A percentile compares a stretch with the other conserved stretches of the same genome.
Conservation (phyloP, 2,113 vertebrate genomes). For the Paralichthys olivaceus region DNA sequence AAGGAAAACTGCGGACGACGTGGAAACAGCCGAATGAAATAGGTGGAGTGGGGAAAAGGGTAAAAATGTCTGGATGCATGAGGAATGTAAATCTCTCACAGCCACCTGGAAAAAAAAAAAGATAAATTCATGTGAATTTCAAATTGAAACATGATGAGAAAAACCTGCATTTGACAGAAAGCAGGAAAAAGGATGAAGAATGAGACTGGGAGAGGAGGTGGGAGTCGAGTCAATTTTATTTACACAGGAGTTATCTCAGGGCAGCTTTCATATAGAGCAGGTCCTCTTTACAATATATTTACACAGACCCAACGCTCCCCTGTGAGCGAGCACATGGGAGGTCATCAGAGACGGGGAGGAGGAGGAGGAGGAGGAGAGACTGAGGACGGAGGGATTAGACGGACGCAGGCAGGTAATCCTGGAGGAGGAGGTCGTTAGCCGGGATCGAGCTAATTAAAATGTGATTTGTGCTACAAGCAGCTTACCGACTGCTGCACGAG, state of each 20-base stretch:
- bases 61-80: conserved; percentile 12
- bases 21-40: conserved; percentile 49
- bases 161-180: neutral
- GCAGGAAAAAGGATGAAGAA: neutral
- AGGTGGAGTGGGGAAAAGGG: conserved; percentile 29
- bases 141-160: neutral
- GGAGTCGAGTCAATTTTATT: neutral
- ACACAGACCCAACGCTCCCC: neutral
- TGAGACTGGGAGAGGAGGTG: neutral
- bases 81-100: conserved; percentile 39
- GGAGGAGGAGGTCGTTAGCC: conserved; percentile 64
- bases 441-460: conserved; percentile 73
- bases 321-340: neutral
- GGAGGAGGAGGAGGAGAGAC: neutral
- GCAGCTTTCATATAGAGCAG: neutral
- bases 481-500: conserved; percentile 55
- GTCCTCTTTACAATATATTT: neutral
- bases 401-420: conserved; percentile 69
- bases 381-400: conserved; percentile 60
- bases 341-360: conserved; percentile 3
- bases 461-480: conserved; percentile 72
- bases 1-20: conserved; percentile 36
- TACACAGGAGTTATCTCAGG: neutral
- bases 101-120: neutral
- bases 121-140: neutral